A percentile compares a stretch with the other conserved stretches of the same genome.
phyloP scores from a whole-genome alignment of 2,888 invertebrate species.

The Allygus modestus region DNA sequence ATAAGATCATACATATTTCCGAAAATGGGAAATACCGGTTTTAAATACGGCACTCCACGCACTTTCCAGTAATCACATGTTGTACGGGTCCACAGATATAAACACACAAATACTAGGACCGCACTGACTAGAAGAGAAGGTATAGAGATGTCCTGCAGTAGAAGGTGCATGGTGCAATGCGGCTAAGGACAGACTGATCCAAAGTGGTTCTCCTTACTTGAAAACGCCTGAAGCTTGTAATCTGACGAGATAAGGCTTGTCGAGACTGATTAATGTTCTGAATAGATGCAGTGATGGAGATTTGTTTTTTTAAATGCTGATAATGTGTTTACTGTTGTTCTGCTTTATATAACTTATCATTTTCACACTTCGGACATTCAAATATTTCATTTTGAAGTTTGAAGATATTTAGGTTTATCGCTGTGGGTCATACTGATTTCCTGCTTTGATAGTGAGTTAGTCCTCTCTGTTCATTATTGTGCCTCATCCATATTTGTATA shows the following conservation, averaged over 20 bases:
- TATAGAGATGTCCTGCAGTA: background rate
- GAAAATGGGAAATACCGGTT: slow-evolving; percentile 20
- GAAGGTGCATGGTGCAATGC: background rate
- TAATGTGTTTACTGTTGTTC: background rate
- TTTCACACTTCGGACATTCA: background rate
- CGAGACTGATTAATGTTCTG: background rate
- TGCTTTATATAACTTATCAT: slow-evolving; percentile 3
- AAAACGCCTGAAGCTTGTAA: background rate
- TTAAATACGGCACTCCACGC: slow-evolving; percentile 41
- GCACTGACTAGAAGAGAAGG: background rate
- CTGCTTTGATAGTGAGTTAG: too few relatives aligned
- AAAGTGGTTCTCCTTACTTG: background rate
- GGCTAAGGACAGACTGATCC: background rate
- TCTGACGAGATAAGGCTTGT: background rate
- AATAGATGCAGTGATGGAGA: background rate
- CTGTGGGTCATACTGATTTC: too few relatives aligned
- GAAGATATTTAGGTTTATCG: background rate
- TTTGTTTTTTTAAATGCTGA: background rate
- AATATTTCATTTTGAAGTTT: background rate
- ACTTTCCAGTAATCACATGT: slow-evolving; percentile 40
- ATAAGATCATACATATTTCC: slow-evolving; percentile 26
- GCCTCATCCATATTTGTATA: too few relatives aligned
- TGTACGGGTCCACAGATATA: background rate
- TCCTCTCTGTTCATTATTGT: too few relatives aligned
- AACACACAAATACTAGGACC: background rate